Evolutionary conservation across 2,113 vertebrate species (phyloP).

Genomic region (Pygoscelis antarcticus): DNA sequence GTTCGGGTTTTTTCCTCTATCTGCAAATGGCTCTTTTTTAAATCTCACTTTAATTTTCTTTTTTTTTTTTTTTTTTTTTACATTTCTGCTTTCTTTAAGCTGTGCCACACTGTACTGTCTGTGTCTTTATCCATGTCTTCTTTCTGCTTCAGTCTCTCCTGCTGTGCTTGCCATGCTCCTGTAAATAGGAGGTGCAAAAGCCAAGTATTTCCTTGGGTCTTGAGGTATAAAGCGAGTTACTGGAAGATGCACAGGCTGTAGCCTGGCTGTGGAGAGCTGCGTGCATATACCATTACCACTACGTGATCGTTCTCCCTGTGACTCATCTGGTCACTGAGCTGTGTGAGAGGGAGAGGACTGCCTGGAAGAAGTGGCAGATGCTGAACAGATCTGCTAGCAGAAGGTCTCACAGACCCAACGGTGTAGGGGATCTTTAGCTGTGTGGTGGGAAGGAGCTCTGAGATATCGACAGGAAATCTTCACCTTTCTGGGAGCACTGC

Average conservation of each 20-base stretch:
- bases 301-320: background rate
- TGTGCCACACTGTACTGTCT: background rate
- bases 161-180: background rate
- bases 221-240: background rate
- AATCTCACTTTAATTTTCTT: background rate
- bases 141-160: background rate
- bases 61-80: background rate
- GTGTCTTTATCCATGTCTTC: background rate
- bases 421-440: background rate
- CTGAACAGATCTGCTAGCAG: background rate
- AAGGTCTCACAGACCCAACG: background rate
- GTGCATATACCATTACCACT: background rate
- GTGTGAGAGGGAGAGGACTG: background rate
- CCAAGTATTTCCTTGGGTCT: background rate
- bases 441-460: background rate
- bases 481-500: background rate
- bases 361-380: background rate
- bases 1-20: rapidly evolving
- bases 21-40: background rate
- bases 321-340: background rate
- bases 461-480: background rate
- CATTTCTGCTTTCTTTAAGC: background rate
- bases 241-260: background rate
- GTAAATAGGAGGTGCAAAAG: background rate
- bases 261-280: background rate